phyloP scores from a whole-genome alignment of 2,113 vertebrate genomes.

The Sorex fumeus region DNA sequence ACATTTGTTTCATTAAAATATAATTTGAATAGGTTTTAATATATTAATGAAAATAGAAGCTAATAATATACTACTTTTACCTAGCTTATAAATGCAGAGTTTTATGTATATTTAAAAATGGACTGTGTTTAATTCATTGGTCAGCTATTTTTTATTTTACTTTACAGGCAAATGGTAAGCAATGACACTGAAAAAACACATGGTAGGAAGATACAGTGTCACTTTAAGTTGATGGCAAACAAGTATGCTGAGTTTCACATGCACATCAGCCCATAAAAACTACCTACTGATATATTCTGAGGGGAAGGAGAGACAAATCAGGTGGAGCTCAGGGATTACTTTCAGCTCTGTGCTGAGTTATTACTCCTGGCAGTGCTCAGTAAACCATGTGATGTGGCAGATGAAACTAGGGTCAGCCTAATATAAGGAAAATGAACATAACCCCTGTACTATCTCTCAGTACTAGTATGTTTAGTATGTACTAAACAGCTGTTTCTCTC shows the following conservation, averaged over 20 bases:
- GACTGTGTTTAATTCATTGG: not conserved
- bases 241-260: not conserved
- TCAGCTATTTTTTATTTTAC: not conserved
- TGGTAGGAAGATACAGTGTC: not conserved
- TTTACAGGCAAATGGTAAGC: not conserved
- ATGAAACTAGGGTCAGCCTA: too few species aligned
- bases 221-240: not conserved
- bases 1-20: slow-evolving; percentile 40
- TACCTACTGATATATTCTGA: not conserved
- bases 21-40: slow-evolving; percentile 38
- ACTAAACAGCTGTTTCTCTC: not conserved
- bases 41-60: slow-evolving; percentile 13
- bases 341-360: too few species aligned
- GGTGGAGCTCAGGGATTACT: too few species aligned
- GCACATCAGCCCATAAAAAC: not conserved
- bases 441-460: too few species aligned
- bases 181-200: not conserved
- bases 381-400: too few species aligned
- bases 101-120: slow-evolving; percentile 14
- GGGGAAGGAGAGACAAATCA: too few species aligned
- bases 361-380: too few species aligned
- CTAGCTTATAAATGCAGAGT: not conserved
- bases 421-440: too few species aligned
- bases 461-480: not conserved
- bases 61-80: not conserved